Evolutionary conservation across 30 jellyfish, hydroid and myxozoan species (phyloP).

Genomic region (Cassiopea xamachana): DNA sequence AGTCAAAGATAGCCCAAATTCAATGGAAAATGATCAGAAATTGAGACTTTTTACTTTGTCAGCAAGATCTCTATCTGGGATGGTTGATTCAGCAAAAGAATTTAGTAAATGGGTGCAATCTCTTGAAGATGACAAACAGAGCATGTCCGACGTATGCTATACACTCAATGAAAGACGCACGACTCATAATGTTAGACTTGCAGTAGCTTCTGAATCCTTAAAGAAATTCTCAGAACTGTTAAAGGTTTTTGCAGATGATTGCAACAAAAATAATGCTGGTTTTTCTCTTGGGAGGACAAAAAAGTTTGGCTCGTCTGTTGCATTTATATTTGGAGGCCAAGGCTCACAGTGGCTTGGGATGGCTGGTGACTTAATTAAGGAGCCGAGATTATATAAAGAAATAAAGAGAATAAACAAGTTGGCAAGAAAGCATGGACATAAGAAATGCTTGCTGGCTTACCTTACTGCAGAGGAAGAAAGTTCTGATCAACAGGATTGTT

Average conservation of each 20-base stretch:
- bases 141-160: slow-evolving; percentile 18
- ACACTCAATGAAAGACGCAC: slow-evolving; percentile 63
- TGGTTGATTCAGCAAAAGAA: slow-evolving; percentile 36
- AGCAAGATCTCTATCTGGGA: slow-evolving; percentile 60
- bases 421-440: slow-evolving; percentile 56
- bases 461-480: slow-evolving; percentile 30
- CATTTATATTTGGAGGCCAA: slow-evolving; percentile 77
- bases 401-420: slow-evolving; percentile 30
- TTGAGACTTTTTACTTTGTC: slow-evolving; percentile 38
- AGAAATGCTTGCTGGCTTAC: slow-evolving; percentile 48
- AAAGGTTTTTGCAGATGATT: slow-evolving; percentile 23
- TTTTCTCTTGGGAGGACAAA: slow-evolving; percentile 34
- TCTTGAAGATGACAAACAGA: slow-evolving; percentile 42
- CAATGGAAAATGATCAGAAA: neutral
- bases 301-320: slow-evolving; percentile 39
- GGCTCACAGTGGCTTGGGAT: slow-evolving; percentile 88
- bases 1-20: neutral
- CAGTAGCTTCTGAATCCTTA: slow-evolving; percentile 40
- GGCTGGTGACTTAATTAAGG: slow-evolving; percentile 69
- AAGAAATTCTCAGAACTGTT: slow-evolving; percentile 21
- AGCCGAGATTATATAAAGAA: neutral
- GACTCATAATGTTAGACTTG: slow-evolving; percentile 57
- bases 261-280: slow-evolving; percentile 6
- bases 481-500: slow-evolving; percentile 25
- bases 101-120: slow-evolving; percentile 58